Conservation (phyloP, 2,888 invertebrate genomes). For the Drosophila algonquin region DNA sequence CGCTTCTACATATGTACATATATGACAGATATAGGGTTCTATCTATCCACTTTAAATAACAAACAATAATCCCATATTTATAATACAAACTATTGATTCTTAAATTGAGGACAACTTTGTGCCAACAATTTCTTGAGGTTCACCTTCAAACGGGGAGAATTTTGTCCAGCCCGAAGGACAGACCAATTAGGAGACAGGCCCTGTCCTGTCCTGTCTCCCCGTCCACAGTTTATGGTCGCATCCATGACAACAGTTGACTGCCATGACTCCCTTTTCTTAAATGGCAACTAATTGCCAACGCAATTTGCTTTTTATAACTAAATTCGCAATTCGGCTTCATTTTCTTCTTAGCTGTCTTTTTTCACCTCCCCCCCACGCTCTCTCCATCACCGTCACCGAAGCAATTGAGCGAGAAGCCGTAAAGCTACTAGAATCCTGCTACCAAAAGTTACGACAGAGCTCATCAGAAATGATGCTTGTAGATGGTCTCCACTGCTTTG, state of each 20-base stretch:
- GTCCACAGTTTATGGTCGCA: conserved; percentile 33
- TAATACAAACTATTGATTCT: too few relatives aligned
- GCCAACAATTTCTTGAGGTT: too few relatives aligned
- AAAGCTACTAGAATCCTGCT: conserved; percentile 59
- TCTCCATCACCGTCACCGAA: conserved; percentile 25
- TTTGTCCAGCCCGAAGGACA: background rate
- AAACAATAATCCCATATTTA: too few relatives aligned
- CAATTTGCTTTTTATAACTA: conserved; percentile 78
- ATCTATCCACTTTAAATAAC: too few relatives aligned
- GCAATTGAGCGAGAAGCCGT: conserved; percentile 72
- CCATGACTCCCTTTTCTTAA: conserved; percentile 63
- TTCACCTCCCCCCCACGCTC: too few relatives aligned
- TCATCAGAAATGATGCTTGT: conserved; percentile 6
- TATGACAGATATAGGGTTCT: too few relatives aligned
- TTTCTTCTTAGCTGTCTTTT: background rate
- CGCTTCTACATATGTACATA: too few relatives aligned
- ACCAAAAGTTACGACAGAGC: conserved; percentile 71
- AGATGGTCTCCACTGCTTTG: background rate
- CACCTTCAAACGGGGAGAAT: too few relatives aligned
- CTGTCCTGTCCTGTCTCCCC: background rate
- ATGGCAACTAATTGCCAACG: conserved; percentile 77
- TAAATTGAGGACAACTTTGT: too few relatives aligned
- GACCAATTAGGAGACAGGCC: background rate
- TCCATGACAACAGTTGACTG: conserved; percentile 35
- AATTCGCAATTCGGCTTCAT: conserved; percentile 56